Base-by-base conservation (phyloP, 1,140 invertebrate species). In the Drosophila triauraria region DNA sequence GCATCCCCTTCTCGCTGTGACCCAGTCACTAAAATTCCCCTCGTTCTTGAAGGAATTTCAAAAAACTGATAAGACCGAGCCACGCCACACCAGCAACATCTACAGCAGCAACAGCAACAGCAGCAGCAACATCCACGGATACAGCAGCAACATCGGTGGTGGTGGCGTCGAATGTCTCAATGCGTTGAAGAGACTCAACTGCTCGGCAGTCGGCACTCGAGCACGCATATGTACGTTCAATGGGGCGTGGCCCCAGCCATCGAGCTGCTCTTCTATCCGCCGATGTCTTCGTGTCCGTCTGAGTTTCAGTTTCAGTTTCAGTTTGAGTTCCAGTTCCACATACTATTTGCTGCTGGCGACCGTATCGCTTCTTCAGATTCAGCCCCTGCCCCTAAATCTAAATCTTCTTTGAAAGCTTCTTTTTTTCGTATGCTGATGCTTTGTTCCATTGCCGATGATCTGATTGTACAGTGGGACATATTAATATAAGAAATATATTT, bases 81-180 rank as follows among this genome's bases (percentile, higher is more conserved):
- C 50, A 38, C 48, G 13, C 50, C 40, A 40, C 47, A 51, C 17
- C 38, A 69, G 42, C 59, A 43, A 51, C 46, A 60, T 46, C 17
- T 20, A 38, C 62, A 25, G 23, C 60, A 32, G n/a, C 46, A 67
- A 35, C 44, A 12, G 38, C 60, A 40, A n/a, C 60, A 43, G 10
- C 30, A 44, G 20, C 62, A 38, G 42, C 38, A 54, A 38, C 57
- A 61, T 48, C 60, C n/a, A 51, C 27, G 48, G n/a, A 17, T 15
- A 32, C 30, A 53, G 32, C 50, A 40, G 50, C 38, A 56, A 43
- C 58, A 62, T 50, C 61, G 53, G 53, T 40, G 74, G 53, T 40
- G 74, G 68, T 59, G 84, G 80, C 84, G 84, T 87, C 78, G 77
- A 84, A 87, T 88, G 85, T 87, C 84, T 87, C 80, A 88, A 87